Base-by-base conservation (phyloP, 2,113 vertebrate species). In the Canis aureus region DNA sequence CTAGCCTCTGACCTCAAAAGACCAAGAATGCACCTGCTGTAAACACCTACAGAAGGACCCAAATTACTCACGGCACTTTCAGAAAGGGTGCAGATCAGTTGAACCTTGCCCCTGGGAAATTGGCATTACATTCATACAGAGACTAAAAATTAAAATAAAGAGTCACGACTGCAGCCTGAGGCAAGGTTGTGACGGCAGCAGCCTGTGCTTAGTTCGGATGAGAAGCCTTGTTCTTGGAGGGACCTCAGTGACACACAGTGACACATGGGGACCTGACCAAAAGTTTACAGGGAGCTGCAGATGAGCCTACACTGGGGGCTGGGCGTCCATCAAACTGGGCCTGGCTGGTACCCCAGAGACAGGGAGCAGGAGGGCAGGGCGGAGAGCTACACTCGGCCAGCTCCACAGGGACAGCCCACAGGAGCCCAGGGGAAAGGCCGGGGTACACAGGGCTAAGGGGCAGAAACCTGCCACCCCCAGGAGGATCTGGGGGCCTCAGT, bases 1-100 rank as follows among this genome's bases (percentile, higher is more conserved):
- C 87, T 89, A 96, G 95, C 78, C 95, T 97, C 90, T 98, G 97
- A 97, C 94, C 95, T 97, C 91, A 98, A 96, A 94, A 97, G 91
- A 94, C 94, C 94, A 93, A 67, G 97, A 79, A 59, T 0, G 71
- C 79, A 97, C 96, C 96, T 97, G 97, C 96, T 22, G 8, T 80
- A 29, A n/a, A 97, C 97, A 94, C 97, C 97, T 91, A 97, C 96
- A 0, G 91, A 95, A 94, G 89, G 98, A n/a, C 91, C 66, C 88
- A 96, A 82, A 98, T 98, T 69, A 98, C 96, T 97, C 98, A 98
- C 0, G 5, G 55, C 87, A 29, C 95, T 93, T 89, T 97, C 95
- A 97, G 97, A 97, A 96, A 60, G 73, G 62, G 89, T 95, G 59
- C 2, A 1, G 22, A 19, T n/a, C 92, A 53, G 96, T 74, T 35